Evolutionary conservation across 2,797 vertebrate species (phyloP).

Genomic region (Huso huso): DNA sequence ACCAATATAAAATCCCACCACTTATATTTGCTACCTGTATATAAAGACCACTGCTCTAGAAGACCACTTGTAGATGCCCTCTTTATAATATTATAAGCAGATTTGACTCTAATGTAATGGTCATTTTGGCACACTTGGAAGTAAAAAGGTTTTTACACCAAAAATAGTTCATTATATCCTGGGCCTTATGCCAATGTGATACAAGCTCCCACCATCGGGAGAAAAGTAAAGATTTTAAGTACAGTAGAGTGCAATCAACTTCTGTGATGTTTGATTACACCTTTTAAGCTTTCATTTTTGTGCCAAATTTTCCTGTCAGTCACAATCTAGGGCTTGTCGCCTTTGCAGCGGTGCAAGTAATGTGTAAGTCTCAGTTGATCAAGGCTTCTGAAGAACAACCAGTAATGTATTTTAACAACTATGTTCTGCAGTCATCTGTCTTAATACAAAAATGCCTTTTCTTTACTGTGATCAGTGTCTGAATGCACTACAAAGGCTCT

Average conservation of each 20-base stretch:
- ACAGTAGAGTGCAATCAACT: constrained; percentile 22
- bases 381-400: constrained; percentile 21
- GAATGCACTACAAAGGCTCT: constrained; percentile 13
- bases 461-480: constrained; percentile 15
- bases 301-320: constrained; percentile 26
- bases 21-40: too few species aligned
- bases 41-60: too few species aligned
- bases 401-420: constrained; percentile 30
- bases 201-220: background rate
- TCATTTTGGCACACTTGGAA: too few species aligned
- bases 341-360: constrained; percentile 22
- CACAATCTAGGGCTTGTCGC: constrained; percentile 20
- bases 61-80: too few species aligned
- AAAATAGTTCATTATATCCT: background rate
- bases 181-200: background rate
- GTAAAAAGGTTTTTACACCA: background rate
- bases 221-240: constrained; percentile 16
- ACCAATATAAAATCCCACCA: too few species aligned
- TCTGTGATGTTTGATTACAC: constrained; percentile 26
- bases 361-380: constrained; percentile 31
- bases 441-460: constrained; percentile 29
- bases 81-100: too few species aligned
- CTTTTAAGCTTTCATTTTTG: constrained; percentile 28
- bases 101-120: too few species aligned
- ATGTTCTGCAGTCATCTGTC: constrained; percentile 30